Percentiles rank a stretch among this genome's conserved stretches.
These are phyloP conservation scores for Todus mexicanus DNA, from an alignment of 2,797 vertebrate genomes.

Conservation along the genomic window DNA sequence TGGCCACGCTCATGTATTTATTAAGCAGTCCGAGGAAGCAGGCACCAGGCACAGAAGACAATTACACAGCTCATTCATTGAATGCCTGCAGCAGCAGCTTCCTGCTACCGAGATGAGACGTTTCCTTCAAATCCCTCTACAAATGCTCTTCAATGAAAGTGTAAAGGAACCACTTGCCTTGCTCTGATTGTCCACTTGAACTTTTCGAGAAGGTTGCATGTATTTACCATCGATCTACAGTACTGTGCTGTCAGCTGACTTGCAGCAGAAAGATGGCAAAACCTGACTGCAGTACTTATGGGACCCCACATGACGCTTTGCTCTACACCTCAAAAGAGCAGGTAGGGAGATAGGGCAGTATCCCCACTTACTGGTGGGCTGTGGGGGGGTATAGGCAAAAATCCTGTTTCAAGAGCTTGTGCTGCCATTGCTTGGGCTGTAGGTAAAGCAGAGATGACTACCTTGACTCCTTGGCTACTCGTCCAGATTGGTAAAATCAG, in stretches of 20 bases:
- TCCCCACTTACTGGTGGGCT: neutral
- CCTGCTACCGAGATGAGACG: neutral
- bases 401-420: neutral
- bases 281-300: neutral
- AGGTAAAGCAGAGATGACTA: neutral
- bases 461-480: neutral
- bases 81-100: neutral
- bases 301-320: rapidly evolving
- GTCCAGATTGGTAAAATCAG: neutral
- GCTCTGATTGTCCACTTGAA: slow-evolving; percentile 51
- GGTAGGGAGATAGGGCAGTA: rapidly evolving
- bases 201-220: neutral
- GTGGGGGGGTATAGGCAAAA: neutral
- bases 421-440: neutral
- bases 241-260: neutral
- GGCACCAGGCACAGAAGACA: neutral
- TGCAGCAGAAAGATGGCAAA: neutral
- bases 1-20: neutral
- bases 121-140: slow-evolving; percentile 33
- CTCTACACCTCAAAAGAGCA: rapidly evolving
- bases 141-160: neutral
- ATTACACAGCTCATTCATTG: neutral
- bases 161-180: slow-evolving; percentile 20
- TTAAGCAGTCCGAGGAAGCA: neutral
- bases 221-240: neutral